Conservation (phyloP, 2,113 vertebrate species). For the Chunga burmeisteri region DNA sequence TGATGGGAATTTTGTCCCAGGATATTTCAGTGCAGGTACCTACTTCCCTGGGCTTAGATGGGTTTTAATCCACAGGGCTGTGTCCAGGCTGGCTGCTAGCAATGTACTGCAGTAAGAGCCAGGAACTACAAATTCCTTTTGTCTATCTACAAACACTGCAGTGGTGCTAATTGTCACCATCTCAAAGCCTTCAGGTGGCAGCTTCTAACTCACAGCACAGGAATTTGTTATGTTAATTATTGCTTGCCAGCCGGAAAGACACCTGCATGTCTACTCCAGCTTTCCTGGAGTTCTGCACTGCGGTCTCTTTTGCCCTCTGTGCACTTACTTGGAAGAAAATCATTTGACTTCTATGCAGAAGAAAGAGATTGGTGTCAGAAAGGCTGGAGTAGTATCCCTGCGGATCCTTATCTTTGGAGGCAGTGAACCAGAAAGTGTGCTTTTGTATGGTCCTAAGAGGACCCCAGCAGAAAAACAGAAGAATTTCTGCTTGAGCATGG, state of each 20-base stretch:
- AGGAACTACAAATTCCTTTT: not conserved
- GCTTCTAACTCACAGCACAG: not conserved
- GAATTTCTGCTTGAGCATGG: not conserved
- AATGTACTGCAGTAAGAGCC: not conserved
- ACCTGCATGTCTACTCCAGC: not conserved
- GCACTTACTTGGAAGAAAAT: slow-evolving; percentile 16
- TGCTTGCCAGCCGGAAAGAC: not conserved
- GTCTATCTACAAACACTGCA: not conserved
- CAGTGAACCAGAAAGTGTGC: slow-evolving; percentile 9
- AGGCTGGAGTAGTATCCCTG: not conserved
- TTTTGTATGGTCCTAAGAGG: not conserved
- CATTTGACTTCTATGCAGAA: not conserved
- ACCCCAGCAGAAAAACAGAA: not conserved
- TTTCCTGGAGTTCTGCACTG: slow-evolving; percentile 2
- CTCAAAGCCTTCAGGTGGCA: slow-evolving; percentile 14
- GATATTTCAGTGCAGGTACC: not conserved
- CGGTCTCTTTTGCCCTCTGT: not conserved
- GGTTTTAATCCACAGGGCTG: not conserved
- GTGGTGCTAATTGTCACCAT: slow-evolving; percentile 6
- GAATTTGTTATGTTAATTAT: slow-evolving; percentile 29
- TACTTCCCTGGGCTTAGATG: not conserved
- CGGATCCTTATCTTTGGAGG: not conserved
- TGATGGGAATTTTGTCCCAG: not conserved
- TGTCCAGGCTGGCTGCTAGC: not conserved
- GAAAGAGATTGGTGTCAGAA: slow-evolving; percentile 23